Evolutionary conservation across 2,113 vertebrate species (phyloP).

Genomic region (Daphoenositta chrysoptera): DNA sequence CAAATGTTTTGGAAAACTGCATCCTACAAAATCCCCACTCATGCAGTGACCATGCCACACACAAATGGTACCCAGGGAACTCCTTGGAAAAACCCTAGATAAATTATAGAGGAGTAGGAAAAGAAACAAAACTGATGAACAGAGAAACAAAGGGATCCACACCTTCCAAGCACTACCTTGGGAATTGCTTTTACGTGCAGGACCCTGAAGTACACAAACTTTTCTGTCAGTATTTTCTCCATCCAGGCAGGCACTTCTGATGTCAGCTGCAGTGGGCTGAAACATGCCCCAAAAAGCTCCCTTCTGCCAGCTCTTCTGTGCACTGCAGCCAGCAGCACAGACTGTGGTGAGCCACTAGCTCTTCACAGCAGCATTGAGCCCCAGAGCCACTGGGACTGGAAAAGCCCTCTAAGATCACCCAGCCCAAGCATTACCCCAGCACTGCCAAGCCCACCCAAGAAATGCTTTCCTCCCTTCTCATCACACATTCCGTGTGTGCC

Average conservation of each 20-base stretch:
- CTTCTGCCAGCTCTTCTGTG: neutral
- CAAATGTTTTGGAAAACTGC: neutral
- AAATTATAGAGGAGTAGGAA: accelerated
- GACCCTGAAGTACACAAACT: neutral
- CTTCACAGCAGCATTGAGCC: neutral
- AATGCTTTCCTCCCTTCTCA: accelerated
- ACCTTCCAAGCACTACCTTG: neutral
- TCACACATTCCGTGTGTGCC: neutral
- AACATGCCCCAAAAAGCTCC: neutral
- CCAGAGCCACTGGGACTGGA: neutral
- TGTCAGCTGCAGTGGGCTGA: neutral
- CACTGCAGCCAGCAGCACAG: neutral
- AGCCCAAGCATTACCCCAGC: neutral
- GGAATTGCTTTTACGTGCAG: neutral
- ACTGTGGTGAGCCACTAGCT: accelerated
- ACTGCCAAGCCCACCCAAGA: neutral
- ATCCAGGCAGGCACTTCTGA: neutral
- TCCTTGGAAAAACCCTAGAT: neutral
- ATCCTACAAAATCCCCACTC: neutral
- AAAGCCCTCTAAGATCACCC: neutral
- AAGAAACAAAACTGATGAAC: neutral
- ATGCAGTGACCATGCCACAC: too few species aligned
- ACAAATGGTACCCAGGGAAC: neutral
- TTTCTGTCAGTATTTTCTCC: neutral
- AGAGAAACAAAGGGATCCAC: neutral